Base-by-base conservation (phyloP, 2,888 invertebrate species). In the Epinotia bilunana region DNA sequence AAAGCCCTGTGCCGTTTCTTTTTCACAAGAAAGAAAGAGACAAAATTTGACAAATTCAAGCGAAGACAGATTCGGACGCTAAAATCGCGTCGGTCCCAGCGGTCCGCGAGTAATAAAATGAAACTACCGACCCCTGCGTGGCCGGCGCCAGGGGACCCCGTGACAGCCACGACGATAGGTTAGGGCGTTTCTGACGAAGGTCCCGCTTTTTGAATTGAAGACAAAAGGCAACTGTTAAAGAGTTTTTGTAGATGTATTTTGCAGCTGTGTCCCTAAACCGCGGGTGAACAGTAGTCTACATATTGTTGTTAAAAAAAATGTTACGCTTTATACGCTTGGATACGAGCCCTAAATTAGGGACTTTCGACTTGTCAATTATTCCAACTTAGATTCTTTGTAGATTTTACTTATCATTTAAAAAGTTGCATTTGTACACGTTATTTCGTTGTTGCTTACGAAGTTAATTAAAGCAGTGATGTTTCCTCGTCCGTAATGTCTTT, bases 61-160 rank as follows among this genome's bases (percentile, higher is more conserved):
- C 43, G 62, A 73, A 73, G 67, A 61, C 69, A 69, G 58, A 60
- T 60, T 60, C 69, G 69, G 58, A 81, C 80, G 79, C 81, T 84
- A 83, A 83, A 86, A 83, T 81, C 78, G 80, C 70, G 76, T 77
- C 65, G 71, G 80, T 82, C 83, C 83, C 82, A 68, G 81, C 77
- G 81, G 79, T 78, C 60, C 53, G 61, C 70, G 61, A 78, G 84
- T 86, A 87, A 88, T 88, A 87, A 87, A 88, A 88, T 87, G 86
- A 86, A 87, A 88, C 84, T 84, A 84, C 82, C 81, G 79, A 80
- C 79, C 77, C 79, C 78, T 82, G 86, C 85, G 87, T 84, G 85
- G 80, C 76, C 57, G 82, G 86, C 86, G 79, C 81, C 82, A 80
- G 77, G 80, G 83, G 86, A 82, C 78, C 80, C 77, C 79, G 77